Evolutionary conservation across 2,113 vertebrate species (phyloP), one percentile per base, ranked within the genome.

Genomic region (Pogona vitticeps): DNA sequence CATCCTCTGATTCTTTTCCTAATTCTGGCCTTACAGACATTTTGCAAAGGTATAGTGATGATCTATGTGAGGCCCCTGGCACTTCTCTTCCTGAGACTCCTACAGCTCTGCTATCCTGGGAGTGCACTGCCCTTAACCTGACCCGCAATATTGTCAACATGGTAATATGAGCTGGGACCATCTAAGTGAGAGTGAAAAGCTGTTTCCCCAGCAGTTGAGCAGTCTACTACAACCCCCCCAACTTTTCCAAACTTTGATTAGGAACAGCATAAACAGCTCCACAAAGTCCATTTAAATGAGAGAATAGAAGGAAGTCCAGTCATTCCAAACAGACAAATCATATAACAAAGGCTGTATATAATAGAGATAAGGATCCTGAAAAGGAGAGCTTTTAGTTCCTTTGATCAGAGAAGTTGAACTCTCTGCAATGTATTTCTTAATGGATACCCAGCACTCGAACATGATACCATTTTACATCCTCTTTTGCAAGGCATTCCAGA

Each of bases 401-500:
- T 21, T 61, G n/a, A 72, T 63, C 21, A 33, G 61, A 17, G 40
- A 65, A 67, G 40, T n/a, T 67, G 68, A 73, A 26, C 9, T 72
- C 1, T 17, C 38, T 28, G 46, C 40, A 36, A 8, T 70, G 65
- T 23, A 42, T 28, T 71, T 68, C 23, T 72, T 77, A 36, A 52
- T 36, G 31, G 38, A 20, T 72, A 63, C 28, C 31, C 10, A 78
- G 75, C 58, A 65, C 52, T 33, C 75, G 59, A 72, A 63, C 65
- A 56, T 52, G 40, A 84, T 70, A 67, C 36, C 59, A 52, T 52
- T n/a, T 71, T 59, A 38, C 46, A 61, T 31, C 17, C 17, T 38
- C 56, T 71, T 31, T 79, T 79, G 70, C 38, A 84, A 80, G 26
- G 73, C 84, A 79, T 80, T 80, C 42, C 58, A 79, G 46, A 84